A percentile compares a stretch with the other conserved stretches of the same genome.
Evolutionary conservation across 2,113 vertebrate genomes (phyloP).

Genomic region (Microtus oregoni): DNA sequence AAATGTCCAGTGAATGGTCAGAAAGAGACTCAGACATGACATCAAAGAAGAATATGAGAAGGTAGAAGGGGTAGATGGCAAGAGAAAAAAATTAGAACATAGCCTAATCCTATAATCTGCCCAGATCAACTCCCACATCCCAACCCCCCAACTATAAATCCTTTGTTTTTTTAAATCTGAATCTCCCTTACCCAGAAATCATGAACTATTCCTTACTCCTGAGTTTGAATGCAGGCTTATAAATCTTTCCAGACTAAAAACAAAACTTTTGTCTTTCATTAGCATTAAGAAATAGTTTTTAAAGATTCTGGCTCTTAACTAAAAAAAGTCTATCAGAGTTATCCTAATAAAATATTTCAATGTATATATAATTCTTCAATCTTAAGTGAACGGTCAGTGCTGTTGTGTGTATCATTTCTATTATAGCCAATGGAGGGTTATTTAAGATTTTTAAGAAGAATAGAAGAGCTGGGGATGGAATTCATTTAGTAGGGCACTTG

Average conservation of each 20-base stretch:
- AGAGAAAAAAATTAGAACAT: background rate
- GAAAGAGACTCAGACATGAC: background rate
- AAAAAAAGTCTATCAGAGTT: background rate
- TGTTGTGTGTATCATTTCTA: background rate
- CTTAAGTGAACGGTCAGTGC: background rate
- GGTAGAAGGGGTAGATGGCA: background rate
- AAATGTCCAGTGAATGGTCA: background rate
- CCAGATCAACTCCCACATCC: background rate
- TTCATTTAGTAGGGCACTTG: background rate
- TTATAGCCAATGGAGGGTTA: background rate
- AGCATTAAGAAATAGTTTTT: constrained; percentile 33
- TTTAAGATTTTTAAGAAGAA: constrained; percentile 22
- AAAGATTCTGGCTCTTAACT: background rate
- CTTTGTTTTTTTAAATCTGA: background rate
- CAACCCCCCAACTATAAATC: background rate
- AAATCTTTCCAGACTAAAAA: background rate
- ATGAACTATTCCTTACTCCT: background rate
- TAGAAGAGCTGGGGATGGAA: background rate
- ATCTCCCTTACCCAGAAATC: background rate
- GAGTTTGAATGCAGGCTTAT: background rate
- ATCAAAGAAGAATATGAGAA: background rate
- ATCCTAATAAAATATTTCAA: constrained; percentile 27
- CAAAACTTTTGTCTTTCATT: background rate
- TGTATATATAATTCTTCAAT: background rate
- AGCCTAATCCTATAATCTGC: background rate